Conservation (phyloP, 2,797 vertebrate genomes). For the Sebastes elongatus region DNA sequence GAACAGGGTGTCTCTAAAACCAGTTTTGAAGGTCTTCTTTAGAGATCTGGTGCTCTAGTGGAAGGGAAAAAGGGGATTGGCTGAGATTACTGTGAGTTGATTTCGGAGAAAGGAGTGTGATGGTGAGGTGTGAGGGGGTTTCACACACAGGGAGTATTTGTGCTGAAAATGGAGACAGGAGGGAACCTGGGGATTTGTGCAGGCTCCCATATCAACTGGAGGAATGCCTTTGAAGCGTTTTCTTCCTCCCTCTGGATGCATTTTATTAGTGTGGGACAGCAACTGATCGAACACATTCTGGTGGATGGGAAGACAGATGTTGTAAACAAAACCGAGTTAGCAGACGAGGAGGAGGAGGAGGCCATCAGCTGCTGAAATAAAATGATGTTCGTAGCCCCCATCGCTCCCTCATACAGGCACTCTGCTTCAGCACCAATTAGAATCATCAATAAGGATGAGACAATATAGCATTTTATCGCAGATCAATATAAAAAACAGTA, state of each 20-base stretch:
- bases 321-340: slow-evolving; percentile 24
- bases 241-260: slow-evolving; percentile 44
- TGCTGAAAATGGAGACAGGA: slow-evolving; percentile 49
- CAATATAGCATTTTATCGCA: not conserved
- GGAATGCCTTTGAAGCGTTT: slow-evolving; percentile 68
- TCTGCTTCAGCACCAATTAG: not conserved
- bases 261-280: slow-evolving; percentile 55
- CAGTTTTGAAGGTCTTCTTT: not conserved
- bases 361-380: slow-evolving; percentile 9
- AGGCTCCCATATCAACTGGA: slow-evolving; percentile 48
- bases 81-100: slow-evolving; percentile 19
- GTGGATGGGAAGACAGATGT: slow-evolving; percentile 22
- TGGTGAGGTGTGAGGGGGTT: slow-evolving; percentile 32
- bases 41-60: not conserved
- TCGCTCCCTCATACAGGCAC: not conserved
- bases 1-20: not conserved
- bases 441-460: not conserved
- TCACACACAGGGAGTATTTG: slow-evolving; percentile 35
- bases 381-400: not conserved
- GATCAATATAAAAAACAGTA: not conserved
- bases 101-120: slow-evolving; percentile 34
- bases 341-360: not conserved
- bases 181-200: slow-evolving; percentile 52
- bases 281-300: slow-evolving; percentile 34
- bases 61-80: not conserved